Percentiles rank a stretch among this genome's conserved stretches.
Conservation (phyloP, 2,113 vertebrate genomes). For the Perca flavescens region DNA sequence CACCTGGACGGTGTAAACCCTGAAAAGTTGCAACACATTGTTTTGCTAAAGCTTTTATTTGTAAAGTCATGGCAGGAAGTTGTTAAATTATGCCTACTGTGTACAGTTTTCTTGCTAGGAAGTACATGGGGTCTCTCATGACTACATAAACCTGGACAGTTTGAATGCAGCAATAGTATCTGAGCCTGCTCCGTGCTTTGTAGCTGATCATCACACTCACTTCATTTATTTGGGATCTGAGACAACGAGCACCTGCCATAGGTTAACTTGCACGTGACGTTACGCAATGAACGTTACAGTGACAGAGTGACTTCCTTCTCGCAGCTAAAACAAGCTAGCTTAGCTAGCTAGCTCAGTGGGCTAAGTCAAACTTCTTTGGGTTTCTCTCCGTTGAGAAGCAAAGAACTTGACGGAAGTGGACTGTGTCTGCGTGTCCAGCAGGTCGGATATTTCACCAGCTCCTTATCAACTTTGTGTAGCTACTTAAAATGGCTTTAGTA, state of each 20-base stretch:
- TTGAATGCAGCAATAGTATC: background rate
- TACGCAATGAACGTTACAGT: conserved; percentile 59
- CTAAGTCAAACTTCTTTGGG: conserved; percentile 1
- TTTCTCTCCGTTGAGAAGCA: background rate
- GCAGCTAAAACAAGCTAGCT: conserved; percentile 57
- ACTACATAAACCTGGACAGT: background rate
- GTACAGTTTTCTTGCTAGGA: background rate
- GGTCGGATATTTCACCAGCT: background rate
- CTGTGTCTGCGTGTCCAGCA: background rate
- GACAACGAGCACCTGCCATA: background rate
- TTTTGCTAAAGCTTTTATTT: conserved; percentile 34
- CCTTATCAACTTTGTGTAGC: fast-evolving
- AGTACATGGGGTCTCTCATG: background rate
- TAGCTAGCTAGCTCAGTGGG: conserved; percentile 17
- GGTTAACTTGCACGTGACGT: conserved; percentile 14
- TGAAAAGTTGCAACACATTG: fast-evolving
- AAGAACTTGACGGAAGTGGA: background rate
- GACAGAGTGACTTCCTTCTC: conserved; percentile 53
- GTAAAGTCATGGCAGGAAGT: conserved; percentile 5
- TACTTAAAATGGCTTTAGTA: conserved; percentile 65
- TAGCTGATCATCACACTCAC: background rate
- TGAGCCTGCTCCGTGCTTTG: background rate
- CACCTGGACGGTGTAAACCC: fast-evolving
- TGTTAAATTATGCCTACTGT: fast-evolving
- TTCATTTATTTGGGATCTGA: background rate